Base-by-base conservation (phyloP, 2,888 invertebrate species). In the Euclidia mi region DNA sequence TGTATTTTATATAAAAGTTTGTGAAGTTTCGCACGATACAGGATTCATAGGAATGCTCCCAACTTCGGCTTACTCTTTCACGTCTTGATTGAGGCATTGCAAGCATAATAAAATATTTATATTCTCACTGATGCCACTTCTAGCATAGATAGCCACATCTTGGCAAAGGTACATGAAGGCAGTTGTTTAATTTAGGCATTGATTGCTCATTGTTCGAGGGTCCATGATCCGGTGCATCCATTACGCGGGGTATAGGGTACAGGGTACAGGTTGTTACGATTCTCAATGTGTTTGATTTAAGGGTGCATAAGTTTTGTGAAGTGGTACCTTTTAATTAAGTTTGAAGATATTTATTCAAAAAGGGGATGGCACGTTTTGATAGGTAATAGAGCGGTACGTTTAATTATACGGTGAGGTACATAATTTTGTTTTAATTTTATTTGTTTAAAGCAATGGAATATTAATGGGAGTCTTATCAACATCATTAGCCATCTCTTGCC, bases 101-200 rank as follows among this genome's bases (percentile, higher is more conserved):
- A n/a, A n/a, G n/a, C n/a, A n/a, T n/a, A n/a, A n/a, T n/a, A n/a
- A n/a, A n/a, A n/a, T n/a, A n/a, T n/a, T n/a, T n/a, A n/a, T n/a
- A n/a, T n/a, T n/a, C n/a, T n/a, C n/a, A n/a, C n/a, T n/a, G n/a
- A 37, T 25, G 38, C 4, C 71, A 40, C 17, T 48, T 72, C 72
- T 15, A 69, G 56, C n/a, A 2, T 0, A n/a, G n/a, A n/a, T n/a
- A 2, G 11, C 2, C 0, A 4, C 12, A 45, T 66, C 55, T 29
- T 12, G 0, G 34, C 20, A 29, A 57, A 72, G 60, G 67, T 76
- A 70, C 49, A 71, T 69, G 74, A 79, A 85, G 85, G 83, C 85
- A 84, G 88, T 89, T 92, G 92, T 93, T 92, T 93, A 92, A 93
- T 92, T 90, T 90, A 86, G 83, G 91, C 89, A 92, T 90, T 90